These are phyloP conservation scores for Neuroterus valhalla DNA, from an alignment of 1,140 invertebrate species.

Conservation along the genomic window DNA sequence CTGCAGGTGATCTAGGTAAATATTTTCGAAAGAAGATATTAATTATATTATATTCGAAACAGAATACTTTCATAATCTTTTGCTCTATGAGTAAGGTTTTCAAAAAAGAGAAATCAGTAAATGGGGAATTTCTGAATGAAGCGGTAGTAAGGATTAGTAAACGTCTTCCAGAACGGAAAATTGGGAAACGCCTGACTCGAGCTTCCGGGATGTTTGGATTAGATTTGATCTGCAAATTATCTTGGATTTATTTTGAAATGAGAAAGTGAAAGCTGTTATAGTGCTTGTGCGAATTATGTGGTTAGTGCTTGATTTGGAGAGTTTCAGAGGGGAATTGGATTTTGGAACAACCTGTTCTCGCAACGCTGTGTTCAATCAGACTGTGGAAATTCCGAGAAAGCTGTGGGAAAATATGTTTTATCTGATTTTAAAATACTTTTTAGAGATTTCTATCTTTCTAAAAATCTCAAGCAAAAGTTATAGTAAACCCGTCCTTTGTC, in stretches of 20 bases:
- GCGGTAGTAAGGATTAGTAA: neutral
- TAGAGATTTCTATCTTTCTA: no score
- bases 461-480: no score
- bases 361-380: neutral
- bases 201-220: conserved; percentile 23
- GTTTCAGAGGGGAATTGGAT: neutral
- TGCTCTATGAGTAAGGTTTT: neutral
- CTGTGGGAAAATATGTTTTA: no score
- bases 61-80: no score
- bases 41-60: no score
- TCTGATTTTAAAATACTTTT: no score
- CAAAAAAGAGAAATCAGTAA: neutral
- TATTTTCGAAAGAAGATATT: neutral
- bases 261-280: neutral
- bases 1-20: conserved; percentile 35
- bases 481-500: no score
- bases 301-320: neutral
- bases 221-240: conserved; percentile 18
- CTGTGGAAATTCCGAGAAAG: no score
- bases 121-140: neutral
- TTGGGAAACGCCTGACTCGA: conserved; percentile 1
- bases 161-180: neutral
- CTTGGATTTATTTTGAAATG: neutral
- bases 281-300: neutral
- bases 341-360: neutral